Evolutionary conservation across 2,888 invertebrate genomes (phyloP), one percentile per base, ranked within the genome.

Genomic region (Plagodis dolabraria): DNA sequence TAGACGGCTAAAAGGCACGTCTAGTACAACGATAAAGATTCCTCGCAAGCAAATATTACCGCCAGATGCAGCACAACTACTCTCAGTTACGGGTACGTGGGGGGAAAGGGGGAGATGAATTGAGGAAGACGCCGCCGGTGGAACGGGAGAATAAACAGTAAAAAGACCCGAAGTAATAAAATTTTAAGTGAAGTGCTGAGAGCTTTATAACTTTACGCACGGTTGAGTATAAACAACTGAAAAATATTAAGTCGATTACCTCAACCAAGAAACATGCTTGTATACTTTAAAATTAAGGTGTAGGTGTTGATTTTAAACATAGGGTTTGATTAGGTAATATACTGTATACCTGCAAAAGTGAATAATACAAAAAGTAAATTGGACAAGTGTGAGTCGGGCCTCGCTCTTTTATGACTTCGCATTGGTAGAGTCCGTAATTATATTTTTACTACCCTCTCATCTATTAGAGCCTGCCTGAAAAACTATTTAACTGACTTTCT

Each of bases 61-160:
- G 74, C 65, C 77, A 76, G 73, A 74, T 77, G 75, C 75, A 78
- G 64, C 57, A 57, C 63, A 70, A 71, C 66, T 65, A 69, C 68
- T 63, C 69, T 71, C 67, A 68, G 71, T 71, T 74, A 70, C 72
- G 72, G 71, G 58, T 22, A 22, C 22, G 47, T 43, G 64, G 59
- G 65, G 70, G 64, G 64, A 60, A 54, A 64, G 68, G 68, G 47
- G 53, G 53, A 36, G 38, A 46, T 49, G 47, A 43, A 61, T 61
- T 53, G 50, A 48, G 51, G 38, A 64, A 65, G 70, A 69, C 56
- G 47, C 42, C 43, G 43, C 55, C 59, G 48, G 49, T 53, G 45
- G 60, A 54, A 53, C 54, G 65, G 53, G 44, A 53, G 47, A 53
- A 63, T 61, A 62, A 61, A 60, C 57, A 64, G 57, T 55, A 51